phyloP scores from a whole-genome alignment of 1,140 invertebrate genomes.

The Mylabris phalerata region DNA sequence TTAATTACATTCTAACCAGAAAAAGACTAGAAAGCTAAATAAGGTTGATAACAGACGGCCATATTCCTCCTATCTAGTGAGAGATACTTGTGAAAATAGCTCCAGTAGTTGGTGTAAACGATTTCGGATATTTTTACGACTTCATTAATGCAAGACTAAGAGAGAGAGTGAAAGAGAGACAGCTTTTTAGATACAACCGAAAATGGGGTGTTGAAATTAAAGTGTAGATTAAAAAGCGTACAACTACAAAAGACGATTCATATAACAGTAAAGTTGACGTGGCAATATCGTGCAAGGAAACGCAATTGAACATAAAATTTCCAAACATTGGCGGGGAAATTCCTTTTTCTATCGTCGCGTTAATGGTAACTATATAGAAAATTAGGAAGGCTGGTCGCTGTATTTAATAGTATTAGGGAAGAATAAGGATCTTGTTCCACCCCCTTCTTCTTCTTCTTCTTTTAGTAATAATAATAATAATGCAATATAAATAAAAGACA shows the following conservation, averaged over 20 bases:
- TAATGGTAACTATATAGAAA: background rate
- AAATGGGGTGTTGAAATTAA: slow-evolving; percentile 40
- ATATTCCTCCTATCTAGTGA: too few relatives aligned
- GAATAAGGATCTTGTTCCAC: too few relatives aligned
- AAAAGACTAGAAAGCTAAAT: too few relatives aligned
- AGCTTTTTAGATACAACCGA: slow-evolving; percentile 32
- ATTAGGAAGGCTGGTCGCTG: too few relatives aligned
- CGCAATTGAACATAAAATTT: slow-evolving; percentile 38
- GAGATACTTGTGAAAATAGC: too few relatives aligned
- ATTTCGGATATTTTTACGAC: slow-evolving; percentile 32
- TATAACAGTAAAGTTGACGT: slow-evolving; percentile 14
- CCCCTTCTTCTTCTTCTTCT: too few relatives aligned
- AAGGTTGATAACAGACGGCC: too few relatives aligned
- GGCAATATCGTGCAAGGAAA: slow-evolving; percentile 12
- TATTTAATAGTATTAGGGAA: too few relatives aligned
- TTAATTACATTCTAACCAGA: too few relatives aligned
- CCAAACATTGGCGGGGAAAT: slow-evolving; percentile 6
- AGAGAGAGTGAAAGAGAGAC: background rate
- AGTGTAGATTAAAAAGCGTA: slow-evolving; percentile 37
- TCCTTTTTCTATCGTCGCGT: slow-evolving; percentile 3
- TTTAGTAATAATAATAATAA: too few relatives aligned
- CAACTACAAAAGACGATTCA: slow-evolving; percentile 15
- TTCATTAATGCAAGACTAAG: slow-evolving; percentile 31
- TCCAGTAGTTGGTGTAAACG: too few relatives aligned
- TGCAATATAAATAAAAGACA: too few relatives aligned